Evolutionary conservation across 2,888 invertebrate genomes (phyloP), one percentile per base, ranked within the genome.

Genomic region (Acleris holmiana): DNA sequence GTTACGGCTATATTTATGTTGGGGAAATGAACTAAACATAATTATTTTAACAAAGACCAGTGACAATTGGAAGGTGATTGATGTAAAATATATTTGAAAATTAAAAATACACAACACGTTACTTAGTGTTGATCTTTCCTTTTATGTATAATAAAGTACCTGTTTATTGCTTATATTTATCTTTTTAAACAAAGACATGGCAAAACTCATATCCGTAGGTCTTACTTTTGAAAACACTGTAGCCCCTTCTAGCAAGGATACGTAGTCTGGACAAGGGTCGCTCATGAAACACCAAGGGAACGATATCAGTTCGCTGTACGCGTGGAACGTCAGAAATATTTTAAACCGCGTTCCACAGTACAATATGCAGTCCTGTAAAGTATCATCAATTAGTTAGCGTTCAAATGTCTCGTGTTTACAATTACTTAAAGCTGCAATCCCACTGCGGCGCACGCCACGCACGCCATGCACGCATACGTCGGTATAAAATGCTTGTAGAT

Each of bases 221-320:
- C 46, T 73, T 76, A 92, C 91, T 77, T 90, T 91, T 1, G 91
- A 85, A 83, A 91, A 91, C 23, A 75, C 75, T 51, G 91, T 88
- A 7, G 80, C 91, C 15, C 90, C 91, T 79, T 91, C 91, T 4
- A 92, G 73, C 66, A 92, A 78, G 66, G 73, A 84, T 2, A 92
- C 89, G 53, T 92, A 92, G 71, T 91, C 89, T 2, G 84, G 76
- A 49, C 91, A 91, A 8, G 91, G 88, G 1, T 89, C 88, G 1
- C 83, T 71, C 2, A 86, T 83, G 67, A 80, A 80, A 70, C 91
- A 89, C 91, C 91, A 92, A 0, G 91, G 91, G 67, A 92, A 92
- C 0, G 86, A 75, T 49, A 92, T 89, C 25, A 86, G 81, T 75
- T 92, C 90, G 69, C 90, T 90, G 68, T 78, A 89, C 25, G 89